Evolutionary conservation across 1,140 invertebrate genomes (phyloP).

Genomic region (Drosophila kanapiae): DNA sequence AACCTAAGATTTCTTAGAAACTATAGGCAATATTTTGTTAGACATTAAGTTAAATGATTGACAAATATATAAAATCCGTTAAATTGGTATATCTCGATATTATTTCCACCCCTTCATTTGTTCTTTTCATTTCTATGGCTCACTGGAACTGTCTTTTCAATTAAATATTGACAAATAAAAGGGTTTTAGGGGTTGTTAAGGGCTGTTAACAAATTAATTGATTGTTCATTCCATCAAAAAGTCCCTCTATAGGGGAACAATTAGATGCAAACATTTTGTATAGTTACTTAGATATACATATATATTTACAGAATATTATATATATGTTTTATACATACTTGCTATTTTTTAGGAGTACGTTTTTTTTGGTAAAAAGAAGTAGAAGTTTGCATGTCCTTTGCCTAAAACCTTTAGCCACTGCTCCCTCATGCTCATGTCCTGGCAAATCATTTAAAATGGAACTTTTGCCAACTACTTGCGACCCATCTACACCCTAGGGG

Average conservation of each 20-base stretch:
- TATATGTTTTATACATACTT: too few relatives aligned
- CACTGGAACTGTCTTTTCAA: conserved; percentile 8
- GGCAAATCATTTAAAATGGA: conserved; percentile 34
- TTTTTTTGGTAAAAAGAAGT: background rate
- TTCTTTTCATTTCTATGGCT: background rate
- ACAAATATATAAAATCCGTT: background rate
- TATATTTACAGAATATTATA: background rate
- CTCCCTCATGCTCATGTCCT: conserved; percentile 20
- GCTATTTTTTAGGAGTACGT: too few relatives aligned
- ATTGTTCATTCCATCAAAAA: background rate
- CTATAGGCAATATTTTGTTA: background rate
- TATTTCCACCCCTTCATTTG: background rate
- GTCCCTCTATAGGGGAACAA: too few relatives aligned
- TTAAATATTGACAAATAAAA: conserved; percentile 12
- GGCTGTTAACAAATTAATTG: background rate
- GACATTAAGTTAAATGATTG: background rate
- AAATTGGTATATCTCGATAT: background rate
- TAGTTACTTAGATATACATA: background rate
- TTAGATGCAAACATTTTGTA: too few relatives aligned
- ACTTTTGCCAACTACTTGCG: conserved; percentile 11
- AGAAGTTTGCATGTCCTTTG: background rate
- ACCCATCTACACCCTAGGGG: background rate
- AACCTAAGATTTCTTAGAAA: too few relatives aligned
- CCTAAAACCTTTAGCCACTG: conserved; percentile 12
- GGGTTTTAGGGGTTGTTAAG: background rate